Percentiles rank a stretch among this genome's conserved stretches.
phyloP scores from a whole-genome alignment of 2,113 vertebrate species.

The Plotosus lineatus region DNA sequence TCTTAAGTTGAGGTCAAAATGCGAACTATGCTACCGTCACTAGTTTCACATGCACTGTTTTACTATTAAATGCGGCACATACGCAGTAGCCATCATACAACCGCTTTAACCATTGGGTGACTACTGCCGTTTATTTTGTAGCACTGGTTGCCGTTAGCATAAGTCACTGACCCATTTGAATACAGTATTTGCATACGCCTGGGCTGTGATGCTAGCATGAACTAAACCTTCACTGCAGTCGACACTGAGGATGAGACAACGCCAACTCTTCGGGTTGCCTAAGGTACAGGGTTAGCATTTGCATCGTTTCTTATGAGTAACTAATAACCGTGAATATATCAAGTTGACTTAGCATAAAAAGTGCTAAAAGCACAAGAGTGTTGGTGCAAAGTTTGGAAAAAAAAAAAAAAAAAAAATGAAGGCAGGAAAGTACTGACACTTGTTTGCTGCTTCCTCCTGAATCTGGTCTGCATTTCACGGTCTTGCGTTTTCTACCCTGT shows the following conservation, averaged over 20 bases:
- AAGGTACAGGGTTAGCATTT: not conserved
- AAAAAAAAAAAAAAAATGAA: too few relatives aligned
- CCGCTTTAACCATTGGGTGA: not conserved
- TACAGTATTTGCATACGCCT: not conserved
- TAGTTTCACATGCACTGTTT: too few relatives aligned
- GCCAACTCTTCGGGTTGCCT: not conserved
- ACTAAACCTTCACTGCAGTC: not conserved
- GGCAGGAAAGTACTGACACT: not conserved
- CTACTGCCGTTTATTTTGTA: not conserved
- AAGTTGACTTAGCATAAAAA: not conserved
- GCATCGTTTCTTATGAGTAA: not conserved
- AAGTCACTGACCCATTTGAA: not conserved
- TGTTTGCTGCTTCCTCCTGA: conserved; percentile 24
- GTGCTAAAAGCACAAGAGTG: not conserved
- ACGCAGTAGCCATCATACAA: too few relatives aligned
- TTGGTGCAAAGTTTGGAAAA: not conserved
- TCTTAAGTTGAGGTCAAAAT: too few relatives aligned
- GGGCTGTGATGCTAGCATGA: not conserved
- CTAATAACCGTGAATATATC: not conserved
- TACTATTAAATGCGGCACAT: too few relatives aligned
- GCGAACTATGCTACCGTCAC: too few relatives aligned
- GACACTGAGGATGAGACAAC: not conserved
- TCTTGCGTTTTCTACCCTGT: conserved; percentile 44
- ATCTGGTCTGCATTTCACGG: conserved; percentile 38
- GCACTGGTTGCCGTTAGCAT: not conserved